These are phyloP conservation scores for Pseudopodoces humilis DNA, from an alignment of 2,113 vertebrate genomes.

Conservation along the genomic window DNA sequence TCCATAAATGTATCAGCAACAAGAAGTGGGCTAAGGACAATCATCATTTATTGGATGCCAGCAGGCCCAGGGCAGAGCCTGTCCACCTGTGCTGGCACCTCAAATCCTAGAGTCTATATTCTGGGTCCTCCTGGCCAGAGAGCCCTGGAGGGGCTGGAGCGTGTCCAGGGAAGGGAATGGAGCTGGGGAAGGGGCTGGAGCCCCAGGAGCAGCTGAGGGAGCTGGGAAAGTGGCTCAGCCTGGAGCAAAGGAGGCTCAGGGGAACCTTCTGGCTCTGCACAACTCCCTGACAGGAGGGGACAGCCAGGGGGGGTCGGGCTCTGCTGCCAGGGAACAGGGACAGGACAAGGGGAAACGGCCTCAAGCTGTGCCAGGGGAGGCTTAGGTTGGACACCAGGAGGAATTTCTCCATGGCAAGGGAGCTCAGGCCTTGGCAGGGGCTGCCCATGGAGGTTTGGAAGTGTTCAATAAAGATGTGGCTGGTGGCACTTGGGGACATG, in stretches of 20 bases:
- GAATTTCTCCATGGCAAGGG: not conserved
- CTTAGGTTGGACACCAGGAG: not conserved
- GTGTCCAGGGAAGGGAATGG: not conserved
- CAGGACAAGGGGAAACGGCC: not conserved
- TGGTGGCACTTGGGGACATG: not conserved
- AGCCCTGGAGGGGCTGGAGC: not conserved
- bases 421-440: not conserved
- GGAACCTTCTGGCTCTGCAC: not conserved
- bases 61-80: not conserved
- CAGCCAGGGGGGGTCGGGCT: not conserved
- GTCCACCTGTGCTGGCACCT: not conserved
- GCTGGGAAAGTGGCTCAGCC: not conserved
- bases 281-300: not conserved
- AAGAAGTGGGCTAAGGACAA: not conserved
- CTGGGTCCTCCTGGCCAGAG: not conserved
- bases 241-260: not conserved
- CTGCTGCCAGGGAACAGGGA: not conserved
- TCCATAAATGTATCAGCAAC: not conserved
- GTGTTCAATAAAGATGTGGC: fast-evolving
- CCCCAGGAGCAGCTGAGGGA: not conserved
- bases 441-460: not conserved
- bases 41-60: not conserved
- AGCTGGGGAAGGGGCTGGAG: not conserved
- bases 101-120: not conserved
- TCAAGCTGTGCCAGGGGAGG: not conserved